Conservation (phyloP, 2,797 vertebrate species). For the Fistularia commersonii region DNA sequence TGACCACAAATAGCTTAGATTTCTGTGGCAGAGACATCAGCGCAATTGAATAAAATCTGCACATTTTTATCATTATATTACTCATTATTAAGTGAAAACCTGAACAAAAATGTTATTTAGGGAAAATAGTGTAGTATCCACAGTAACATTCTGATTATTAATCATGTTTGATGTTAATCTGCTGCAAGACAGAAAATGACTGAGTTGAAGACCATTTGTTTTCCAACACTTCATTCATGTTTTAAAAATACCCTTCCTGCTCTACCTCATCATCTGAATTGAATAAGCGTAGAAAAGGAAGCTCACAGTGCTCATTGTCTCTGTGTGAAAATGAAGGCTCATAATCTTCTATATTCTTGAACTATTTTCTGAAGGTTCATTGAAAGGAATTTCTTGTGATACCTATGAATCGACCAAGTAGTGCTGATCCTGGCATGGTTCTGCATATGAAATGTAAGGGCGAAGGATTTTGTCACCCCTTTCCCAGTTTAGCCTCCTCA, state of each 20-base stretch:
- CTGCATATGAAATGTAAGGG: constrained; percentile 78
- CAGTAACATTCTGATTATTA: too few species aligned
- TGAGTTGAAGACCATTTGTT: too few species aligned
- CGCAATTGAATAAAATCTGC: too few species aligned
- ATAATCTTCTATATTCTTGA: constrained; percentile 77
- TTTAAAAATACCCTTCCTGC: constrained; percentile 55
- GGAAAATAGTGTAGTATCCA: too few species aligned
- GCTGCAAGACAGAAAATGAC: too few species aligned
- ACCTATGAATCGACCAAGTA: constrained; percentile 73
- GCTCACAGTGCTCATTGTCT: constrained; percentile 66
- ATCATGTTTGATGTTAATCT: too few species aligned
- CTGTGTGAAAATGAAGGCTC: constrained; percentile 68
- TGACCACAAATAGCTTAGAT: too few species aligned
- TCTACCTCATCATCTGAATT: constrained; percentile 68
- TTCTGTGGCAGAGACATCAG: too few species aligned
- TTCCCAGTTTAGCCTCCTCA: constrained; percentile 61
- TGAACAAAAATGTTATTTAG: too few species aligned
- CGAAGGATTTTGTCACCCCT: constrained; percentile 73
- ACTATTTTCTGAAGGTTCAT: constrained; percentile 66
- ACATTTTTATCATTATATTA: too few species aligned
- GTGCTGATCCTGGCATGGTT: constrained; percentile 71
- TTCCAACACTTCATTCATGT: constrained; percentile 42
- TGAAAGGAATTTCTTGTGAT: constrained; percentile 66
- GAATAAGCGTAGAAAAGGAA: constrained; percentile 70
- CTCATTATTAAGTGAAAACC: too few species aligned